Evolutionary conservation across 2,797 vertebrate genomes (phyloP).

Genomic region (Eulemur rubriventer): DNA sequence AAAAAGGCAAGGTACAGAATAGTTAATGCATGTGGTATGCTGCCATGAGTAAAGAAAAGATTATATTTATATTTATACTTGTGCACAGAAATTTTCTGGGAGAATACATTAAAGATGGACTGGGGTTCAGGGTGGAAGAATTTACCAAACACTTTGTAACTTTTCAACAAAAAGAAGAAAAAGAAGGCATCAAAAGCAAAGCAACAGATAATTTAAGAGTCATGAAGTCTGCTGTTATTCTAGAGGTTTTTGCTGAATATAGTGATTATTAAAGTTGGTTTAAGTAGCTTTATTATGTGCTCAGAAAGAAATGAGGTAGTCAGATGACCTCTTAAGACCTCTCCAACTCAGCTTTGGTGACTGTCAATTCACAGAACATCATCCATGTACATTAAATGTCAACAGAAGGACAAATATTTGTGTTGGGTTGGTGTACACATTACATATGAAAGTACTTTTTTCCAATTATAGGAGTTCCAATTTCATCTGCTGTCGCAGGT

Average conservation of each 20-base stretch:
- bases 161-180: neutral
- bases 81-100: conserved; percentile 24
- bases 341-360: conserved; percentile 17
- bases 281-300: conserved; percentile 31
- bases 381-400: conserved; percentile 13
- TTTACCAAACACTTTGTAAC: neutral
- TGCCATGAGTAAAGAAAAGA: conserved; percentile 24
- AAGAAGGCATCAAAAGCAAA: neutral
- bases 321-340: conserved; percentile 1
- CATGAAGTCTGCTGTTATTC: neutral
- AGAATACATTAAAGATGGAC: neutral
- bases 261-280: neutral
- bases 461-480: conserved; percentile 91
- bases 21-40: neutral
- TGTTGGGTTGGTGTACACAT: neutral
- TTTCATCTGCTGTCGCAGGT: conserved; percentile 94
- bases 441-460: conserved; percentile 22
- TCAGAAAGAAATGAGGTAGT: conserved; percentile 30
- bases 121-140: neutral
- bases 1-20: neutral
- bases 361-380: conserved; percentile 13
- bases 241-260: neutral
- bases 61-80: conserved; percentile 36
- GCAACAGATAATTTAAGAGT: neutral
- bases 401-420: neutral